Evolutionary conservation across 2,888 invertebrate genomes (phyloP), one percentile per base, ranked within the genome.

Genomic region (Papilio protenor): DNA sequence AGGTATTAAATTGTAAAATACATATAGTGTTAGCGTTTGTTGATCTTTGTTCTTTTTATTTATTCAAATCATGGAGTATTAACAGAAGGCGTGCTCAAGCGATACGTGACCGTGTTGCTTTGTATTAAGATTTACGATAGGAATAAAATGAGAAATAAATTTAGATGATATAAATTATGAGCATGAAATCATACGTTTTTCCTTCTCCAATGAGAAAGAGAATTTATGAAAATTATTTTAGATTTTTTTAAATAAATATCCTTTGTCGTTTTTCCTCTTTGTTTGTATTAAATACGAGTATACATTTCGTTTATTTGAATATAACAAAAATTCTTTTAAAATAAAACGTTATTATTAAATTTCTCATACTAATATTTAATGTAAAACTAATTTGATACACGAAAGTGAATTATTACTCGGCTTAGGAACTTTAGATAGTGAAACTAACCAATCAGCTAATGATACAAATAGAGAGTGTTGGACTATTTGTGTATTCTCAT

Each of bases 81-180:
- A 76, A 52, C 69, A 75, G 47, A 71, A 61, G 57, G 69, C 18
- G 59, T 52, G 72, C 49, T 71, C 16, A 49, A 71, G 70, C 47
- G 52, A 72, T 72, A 49, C 59, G 49, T 33, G 61, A 72, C 61
- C 6, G 1, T 71, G 52, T 71, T 76, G 52, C 71, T 33, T 76
- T 76, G 66, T 61, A 72, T 76, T 71, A 52, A 72, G 61, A 76
- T 61, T 76, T 64, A 76, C 40, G n/a, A n/a, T 33, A 11, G 59
- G 18, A 47, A 76, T 76, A 76, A 76, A 76, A 64, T 52, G 57
- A 47, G 49, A 0, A 59, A 72, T 71, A 72, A 40, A 66, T 72
- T 40, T 72, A 72, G 23, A 16, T 33, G 21, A 72, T 72, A 72
- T 76, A 76, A 72, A 76, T 76, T 61, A 76, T 52, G 21, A 72